A percentile compares a stretch with the other conserved stretches of the same genome.
These are phyloP conservation scores for Intellagama lesueurii DNA, from an alignment of 2,797 vertebrate species.

Conservation along the genomic window DNA sequence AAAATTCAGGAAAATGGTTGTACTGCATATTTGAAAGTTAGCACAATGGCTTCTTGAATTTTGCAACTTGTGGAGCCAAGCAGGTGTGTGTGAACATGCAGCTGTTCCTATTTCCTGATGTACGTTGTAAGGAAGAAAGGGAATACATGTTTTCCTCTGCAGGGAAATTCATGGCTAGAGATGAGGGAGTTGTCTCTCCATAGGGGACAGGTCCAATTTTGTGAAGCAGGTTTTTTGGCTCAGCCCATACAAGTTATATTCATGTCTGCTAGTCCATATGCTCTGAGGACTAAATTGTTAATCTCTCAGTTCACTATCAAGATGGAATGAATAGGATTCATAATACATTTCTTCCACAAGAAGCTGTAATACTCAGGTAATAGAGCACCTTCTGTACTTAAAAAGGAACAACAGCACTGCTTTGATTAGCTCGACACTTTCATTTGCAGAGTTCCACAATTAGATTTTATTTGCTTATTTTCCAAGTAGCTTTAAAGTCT, in stretches of 20 bases:
- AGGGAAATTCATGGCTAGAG: background rate
- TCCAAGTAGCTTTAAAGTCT: background rate
- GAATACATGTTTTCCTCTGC: background rate
- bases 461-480: background rate
- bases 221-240: background rate
- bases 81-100: background rate
- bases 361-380: background rate
- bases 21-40: background rate
- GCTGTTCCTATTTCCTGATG: background rate
- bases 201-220: background rate
- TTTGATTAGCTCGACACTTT: background rate
- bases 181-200: background rate
- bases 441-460: background rate
- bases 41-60: background rate
- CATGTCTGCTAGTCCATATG: background rate
- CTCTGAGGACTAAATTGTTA: background rate
- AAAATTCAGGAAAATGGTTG: slow-evolving; percentile 1
- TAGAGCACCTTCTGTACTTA: background rate
- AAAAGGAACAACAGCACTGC: background rate
- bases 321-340: background rate
- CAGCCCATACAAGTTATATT: background rate
- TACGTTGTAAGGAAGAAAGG: background rate
- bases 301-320: background rate
- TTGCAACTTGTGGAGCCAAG: background rate
- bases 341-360: background rate